These are phyloP conservation scores for Antitype chi DNA, from an alignment of 2,888 invertebrate species.

Conservation along the genomic window DNA sequence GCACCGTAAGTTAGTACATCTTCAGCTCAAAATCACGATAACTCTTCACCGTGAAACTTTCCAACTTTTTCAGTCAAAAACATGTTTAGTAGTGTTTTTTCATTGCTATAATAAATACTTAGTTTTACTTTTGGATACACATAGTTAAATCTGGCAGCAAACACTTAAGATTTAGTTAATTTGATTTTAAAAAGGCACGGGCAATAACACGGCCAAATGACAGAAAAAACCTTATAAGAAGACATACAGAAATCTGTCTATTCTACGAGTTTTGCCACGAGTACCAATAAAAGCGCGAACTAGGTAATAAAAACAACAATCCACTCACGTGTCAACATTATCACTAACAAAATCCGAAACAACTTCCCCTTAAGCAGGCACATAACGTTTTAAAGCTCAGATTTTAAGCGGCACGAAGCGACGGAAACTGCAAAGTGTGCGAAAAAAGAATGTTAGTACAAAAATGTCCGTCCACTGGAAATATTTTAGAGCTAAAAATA, in stretches of 20 bases:
- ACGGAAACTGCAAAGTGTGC: slow-evolving; percentile 76
- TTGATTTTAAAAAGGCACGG: too few species aligned
- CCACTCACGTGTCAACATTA: neutral
- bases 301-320: neutral
- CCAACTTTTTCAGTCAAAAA: neutral
- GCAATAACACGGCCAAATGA: neutral
- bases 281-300: neutral
- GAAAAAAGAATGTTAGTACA: slow-evolving; percentile 72
- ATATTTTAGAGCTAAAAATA: slow-evolving; percentile 62
- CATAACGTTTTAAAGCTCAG: slow-evolving; percentile 76
- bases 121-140: neutral
- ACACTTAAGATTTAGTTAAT: neutral
- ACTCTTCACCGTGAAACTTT: neutral
- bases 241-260: neutral
- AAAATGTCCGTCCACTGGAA: slow-evolving; percentile 68
- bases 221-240: neutral
- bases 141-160: too few species aligned
- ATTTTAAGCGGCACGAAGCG: slow-evolving; percentile 79
- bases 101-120: neutral
- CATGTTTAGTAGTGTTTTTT: neutral
- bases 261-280: neutral
- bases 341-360: slow-evolving; percentile 18
- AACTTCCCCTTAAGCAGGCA: slow-evolving; percentile 73
- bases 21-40: neutral
- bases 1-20: neutral